Conservation (phyloP, 2,113 vertebrate species). For the Forbesichthys agassizii region DNA sequence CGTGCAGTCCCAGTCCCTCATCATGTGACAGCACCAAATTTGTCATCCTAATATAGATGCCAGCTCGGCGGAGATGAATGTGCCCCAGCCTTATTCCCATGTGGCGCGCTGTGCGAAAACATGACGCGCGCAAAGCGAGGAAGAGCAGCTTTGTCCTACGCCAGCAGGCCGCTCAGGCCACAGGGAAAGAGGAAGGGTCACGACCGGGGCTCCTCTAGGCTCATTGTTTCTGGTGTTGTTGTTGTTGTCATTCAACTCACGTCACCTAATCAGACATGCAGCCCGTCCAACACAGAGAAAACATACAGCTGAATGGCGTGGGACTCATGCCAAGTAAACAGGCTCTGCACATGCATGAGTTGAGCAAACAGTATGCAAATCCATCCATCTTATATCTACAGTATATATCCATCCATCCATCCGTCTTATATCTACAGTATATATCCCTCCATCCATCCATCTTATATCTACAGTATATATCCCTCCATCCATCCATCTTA, state of each 20-base stretch:
- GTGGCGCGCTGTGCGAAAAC: constrained; percentile 70
- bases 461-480: no score
- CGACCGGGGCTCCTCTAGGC: constrained; percentile 43
- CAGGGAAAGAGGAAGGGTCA: constrained; percentile 63
- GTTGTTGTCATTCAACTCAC: constrained; percentile 27
- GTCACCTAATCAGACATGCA: constrained; percentile 32
- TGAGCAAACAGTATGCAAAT: neutral
- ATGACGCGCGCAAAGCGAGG: constrained; percentile 57
- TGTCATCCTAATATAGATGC: constrained; percentile 76
- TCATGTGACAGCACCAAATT: constrained; percentile 68
- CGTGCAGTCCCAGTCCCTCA: constrained; percentile 69
- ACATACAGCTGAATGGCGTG: neutral
- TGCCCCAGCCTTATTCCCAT: constrained; percentile 51
- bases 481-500: no score
- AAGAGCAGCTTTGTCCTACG: constrained; percentile 61
- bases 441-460: neutral
- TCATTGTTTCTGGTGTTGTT: constrained; percentile 75
- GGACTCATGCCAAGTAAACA: no score
- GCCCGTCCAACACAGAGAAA: neutral
- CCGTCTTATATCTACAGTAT: neutral
- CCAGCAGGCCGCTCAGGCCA: constrained; percentile 50
- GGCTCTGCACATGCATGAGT: neutral
- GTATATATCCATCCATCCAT: neutral
- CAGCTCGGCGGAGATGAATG: constrained; percentile 66
- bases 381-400: neutral